Evolutionary conservation across 2,797 vertebrate species (phyloP), one percentile per base, ranked within the genome.

Genomic region (Hydrophis major): DNA sequence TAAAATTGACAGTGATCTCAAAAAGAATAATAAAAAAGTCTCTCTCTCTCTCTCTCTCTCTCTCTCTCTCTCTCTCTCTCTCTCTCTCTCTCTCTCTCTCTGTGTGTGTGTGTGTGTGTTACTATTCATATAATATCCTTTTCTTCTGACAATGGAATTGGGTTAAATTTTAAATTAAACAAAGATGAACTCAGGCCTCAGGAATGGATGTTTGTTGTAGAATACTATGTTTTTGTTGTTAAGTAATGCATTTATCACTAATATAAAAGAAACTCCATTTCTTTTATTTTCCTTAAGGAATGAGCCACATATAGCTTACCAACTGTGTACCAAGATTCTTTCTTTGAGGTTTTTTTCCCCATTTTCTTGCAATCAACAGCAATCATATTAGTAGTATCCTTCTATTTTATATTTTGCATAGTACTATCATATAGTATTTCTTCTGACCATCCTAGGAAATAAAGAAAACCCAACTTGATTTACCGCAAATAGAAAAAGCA

Each of bases 1-100:
- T 90, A 96, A 96, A 96, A 96, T 91, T 95, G 53, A 87, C 37
- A 37, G 37, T 47, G 37, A 57, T 32, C 88, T 56, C 37, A 42
- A 91, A 88, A 90, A 32, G n/a, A 91, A 88, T 78, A 4, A 88
- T 88, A n/a, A 28, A 74, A 25, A 42, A 47, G 37, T 32, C 32
- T 32, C 32, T 32, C 32, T 32, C 32, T 32, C 32, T 32, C 32
- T 32, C 32, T 32, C 32, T 32, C 32, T 32, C 32, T 32, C 32
- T 32, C 47, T 90, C 42, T 42, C 12, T 56, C 20, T 12, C 28
- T 7, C 47, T 32, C 53, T 32, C 28, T 90, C 42, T 42, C 12
- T 56, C n/a, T 12, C 18, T 7, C 47, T 32, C 47, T 90, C 42
- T 42, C 12, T 56, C n/a, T 12, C 28, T 7, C 47, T 32, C n/a